These are phyloP conservation scores for Sebastiscus tertius DNA, from an alignment of 2,797 vertebrate species.

Conservation along the genomic window DNA sequence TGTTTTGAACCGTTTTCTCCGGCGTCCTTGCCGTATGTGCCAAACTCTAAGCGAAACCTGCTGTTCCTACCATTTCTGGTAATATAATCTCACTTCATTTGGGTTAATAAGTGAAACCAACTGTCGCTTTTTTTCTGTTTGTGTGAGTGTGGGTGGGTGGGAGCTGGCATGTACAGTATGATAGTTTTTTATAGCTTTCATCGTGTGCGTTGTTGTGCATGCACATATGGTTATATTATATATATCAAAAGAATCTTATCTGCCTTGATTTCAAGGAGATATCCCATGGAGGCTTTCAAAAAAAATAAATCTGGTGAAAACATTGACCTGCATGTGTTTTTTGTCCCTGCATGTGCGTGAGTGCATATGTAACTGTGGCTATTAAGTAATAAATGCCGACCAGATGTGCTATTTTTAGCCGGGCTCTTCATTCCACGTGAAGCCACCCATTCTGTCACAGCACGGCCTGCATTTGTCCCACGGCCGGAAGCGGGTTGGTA, in stretches of 20 bases:
- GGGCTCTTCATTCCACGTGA: constrained; percentile 21
- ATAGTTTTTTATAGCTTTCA: not conserved
- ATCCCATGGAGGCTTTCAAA: not conserved
- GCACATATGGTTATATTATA: not conserved
- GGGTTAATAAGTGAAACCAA: constrained; percentile 80
- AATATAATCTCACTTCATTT: constrained; percentile 79
- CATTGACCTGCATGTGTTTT: constrained; percentile 33
- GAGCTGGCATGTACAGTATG: constrained; percentile 22
- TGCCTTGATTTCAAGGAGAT: not conserved
- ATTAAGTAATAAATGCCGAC: constrained; percentile 58
- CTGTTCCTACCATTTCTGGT: constrained; percentile 77
- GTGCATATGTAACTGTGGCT: constrained; percentile 55
- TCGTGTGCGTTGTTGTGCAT: not conserved
- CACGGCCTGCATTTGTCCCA: constrained; percentile 41
- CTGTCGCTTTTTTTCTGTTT: constrained; percentile 49
- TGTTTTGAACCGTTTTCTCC: constrained; percentile 58
- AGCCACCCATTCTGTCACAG: constrained; percentile 21
- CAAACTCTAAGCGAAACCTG: constrained; percentile 75
- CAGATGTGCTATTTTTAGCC: constrained; percentile 70
- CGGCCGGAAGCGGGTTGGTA: constrained; percentile 31
- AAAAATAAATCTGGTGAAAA: not conserved
- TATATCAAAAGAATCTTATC: constrained; percentile 3
- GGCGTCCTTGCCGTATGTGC: constrained; percentile 56
- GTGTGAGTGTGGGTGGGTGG: constrained; percentile 30
- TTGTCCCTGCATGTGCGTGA: constrained; percentile 30